Evolutionary conservation across 2,888 invertebrate species (phyloP), one percentile per base, ranked within the genome.

Genomic region (Eupithecia exiguata): DNA sequence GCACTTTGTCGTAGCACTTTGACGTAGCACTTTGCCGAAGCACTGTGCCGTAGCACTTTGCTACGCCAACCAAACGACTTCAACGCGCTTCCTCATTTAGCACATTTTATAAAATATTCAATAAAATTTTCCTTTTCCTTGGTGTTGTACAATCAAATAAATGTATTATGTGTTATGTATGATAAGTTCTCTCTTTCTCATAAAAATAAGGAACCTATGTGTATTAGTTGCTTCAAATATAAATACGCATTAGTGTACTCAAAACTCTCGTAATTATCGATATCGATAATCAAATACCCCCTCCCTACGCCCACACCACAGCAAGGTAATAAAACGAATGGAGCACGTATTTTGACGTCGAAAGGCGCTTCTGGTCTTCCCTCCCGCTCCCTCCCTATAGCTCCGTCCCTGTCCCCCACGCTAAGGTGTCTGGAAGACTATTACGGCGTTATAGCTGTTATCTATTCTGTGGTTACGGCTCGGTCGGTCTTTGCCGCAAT

Each of bases 261-360:
- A 62, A 35, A 30, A 18, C 30, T 35, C 18, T 35, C 18, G 30
- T 69, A 16, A 43, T 10, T 10, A 86, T 90, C 90, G 89, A 90
- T 84, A 88, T 91, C 89, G 89, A 88, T 77, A 77, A 18, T 38
- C 7, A 5, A 82, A 18, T 12, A 61, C 71, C 75, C 77, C 75
- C 49, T 77, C 76, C 71, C 79, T 78, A 76, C 68, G 77, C 74
- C 81, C 78, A 79, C 87, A 83, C 83, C 89, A 88, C 88, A 86
- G 84, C 87, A 84, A 84, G 87, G 93, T 89, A 94, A 94, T 94
- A 94, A 94, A 94, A 94, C 94, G 94, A 94, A 92, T 92, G 92
- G 91, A 91, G 92, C 94, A 93, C 94, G 94, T 94, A 94, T 94
- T 94, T 94, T 94, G 94, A 94, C 94, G 94, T 92, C 89, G 90